A percentile compares a stretch with the other conserved stretches of the same genome.
Evolutionary conservation across 2,113 vertebrate genomes (phyloP).

Genomic region (Tapirus terrestris): DNA sequence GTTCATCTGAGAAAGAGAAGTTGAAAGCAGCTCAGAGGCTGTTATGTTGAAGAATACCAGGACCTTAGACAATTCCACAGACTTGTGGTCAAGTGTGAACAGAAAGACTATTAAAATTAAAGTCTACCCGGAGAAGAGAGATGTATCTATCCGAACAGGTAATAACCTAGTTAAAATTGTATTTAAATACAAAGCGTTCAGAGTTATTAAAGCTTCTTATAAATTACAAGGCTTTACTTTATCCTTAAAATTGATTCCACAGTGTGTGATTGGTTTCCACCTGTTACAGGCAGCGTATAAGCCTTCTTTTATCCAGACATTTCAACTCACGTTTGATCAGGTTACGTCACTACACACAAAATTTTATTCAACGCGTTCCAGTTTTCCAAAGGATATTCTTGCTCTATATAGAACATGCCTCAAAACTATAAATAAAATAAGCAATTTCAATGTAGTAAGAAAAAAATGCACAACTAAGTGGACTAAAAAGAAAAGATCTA

Average conservation of each 20-base stretch:
- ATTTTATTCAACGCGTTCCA: conserved; percentile 67
- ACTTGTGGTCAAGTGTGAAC: conserved; percentile 79
- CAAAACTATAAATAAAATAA: conserved; percentile 74
- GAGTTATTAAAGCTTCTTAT: conserved; percentile 52
- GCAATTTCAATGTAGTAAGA: conserved; percentile 79
- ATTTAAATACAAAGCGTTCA: conserved; percentile 63
- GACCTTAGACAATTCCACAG: conserved; percentile 81
- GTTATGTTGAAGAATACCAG: conserved; percentile 75
- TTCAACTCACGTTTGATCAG: conserved; percentile 78
- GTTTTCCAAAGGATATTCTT: conserved; percentile 63
- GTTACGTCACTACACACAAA: conserved; percentile 73
- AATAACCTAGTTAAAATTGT: conserved; percentile 58
- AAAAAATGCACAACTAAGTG: conserved; percentile 73
- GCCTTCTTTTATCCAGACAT: conserved; percentile 65
- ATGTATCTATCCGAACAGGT: conserved; percentile 65
- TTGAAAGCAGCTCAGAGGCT: conserved; percentile 79
- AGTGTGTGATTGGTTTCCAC: conserved; percentile 80
- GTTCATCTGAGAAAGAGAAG: conserved; percentile 27
- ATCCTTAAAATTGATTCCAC: conserved; percentile 69
- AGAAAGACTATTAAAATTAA: conserved; percentile 73
- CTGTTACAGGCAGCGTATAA: conserved; percentile 82
- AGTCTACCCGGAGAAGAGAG: conserved; percentile 63
- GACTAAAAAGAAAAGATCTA: conserved; percentile 83
- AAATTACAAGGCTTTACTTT: conserved; percentile 60
- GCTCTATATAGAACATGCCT: conserved; percentile 54